These are phyloP conservation scores for Sinodicranocentrus sp. DNA, from an alignment of 2,888 invertebrate species.

Conservation along the genomic window DNA sequence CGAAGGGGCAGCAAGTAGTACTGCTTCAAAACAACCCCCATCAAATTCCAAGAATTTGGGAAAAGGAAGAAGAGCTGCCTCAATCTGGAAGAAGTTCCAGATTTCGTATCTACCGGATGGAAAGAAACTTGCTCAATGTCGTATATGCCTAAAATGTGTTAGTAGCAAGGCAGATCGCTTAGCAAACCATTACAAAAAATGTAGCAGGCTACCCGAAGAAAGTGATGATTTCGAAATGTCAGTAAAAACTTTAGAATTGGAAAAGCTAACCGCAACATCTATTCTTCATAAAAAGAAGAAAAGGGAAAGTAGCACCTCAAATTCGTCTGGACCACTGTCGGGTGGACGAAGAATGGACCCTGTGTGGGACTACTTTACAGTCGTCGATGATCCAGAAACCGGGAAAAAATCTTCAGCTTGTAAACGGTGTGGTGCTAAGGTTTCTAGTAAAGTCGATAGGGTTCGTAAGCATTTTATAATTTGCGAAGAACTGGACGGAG, in stretches of 20 bases:
- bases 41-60: too few relatives aligned
- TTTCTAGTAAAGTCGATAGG: slow-evolving; percentile 36
- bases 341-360: slow-evolving; percentile 21
- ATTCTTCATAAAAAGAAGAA: too few relatives aligned
- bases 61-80: neutral
- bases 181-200: slow-evolving; percentile 26
- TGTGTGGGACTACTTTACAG: slow-evolving; percentile 42
- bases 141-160: neutral
- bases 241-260: too few relatives aligned
- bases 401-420: slow-evolving; percentile 18
- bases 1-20: too few relatives aligned
- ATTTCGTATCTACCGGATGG: slow-evolving; percentile 23
- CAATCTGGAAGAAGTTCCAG: slow-evolving; percentile 34
- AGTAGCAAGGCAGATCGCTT: slow-evolving; percentile 38
- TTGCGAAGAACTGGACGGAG: slow-evolving; percentile 37
- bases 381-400: neutral
- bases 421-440: slow-evolving; percentile 14
- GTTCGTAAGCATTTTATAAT: slow-evolving; percentile 38
- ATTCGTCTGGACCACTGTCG: neutral
- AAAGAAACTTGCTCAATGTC: slow-evolving; percentile 30
- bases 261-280: too few relatives aligned
- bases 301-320: neutral
- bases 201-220: neutral
- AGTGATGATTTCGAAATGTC: too few relatives aligned
- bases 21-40: too few relatives aligned